A percentile compares a stretch with the other conserved stretches of the same genome.
phyloP scores from a whole-genome alignment of 2,113 vertebrate species.

The Periophthalmus modestus region DNA sequence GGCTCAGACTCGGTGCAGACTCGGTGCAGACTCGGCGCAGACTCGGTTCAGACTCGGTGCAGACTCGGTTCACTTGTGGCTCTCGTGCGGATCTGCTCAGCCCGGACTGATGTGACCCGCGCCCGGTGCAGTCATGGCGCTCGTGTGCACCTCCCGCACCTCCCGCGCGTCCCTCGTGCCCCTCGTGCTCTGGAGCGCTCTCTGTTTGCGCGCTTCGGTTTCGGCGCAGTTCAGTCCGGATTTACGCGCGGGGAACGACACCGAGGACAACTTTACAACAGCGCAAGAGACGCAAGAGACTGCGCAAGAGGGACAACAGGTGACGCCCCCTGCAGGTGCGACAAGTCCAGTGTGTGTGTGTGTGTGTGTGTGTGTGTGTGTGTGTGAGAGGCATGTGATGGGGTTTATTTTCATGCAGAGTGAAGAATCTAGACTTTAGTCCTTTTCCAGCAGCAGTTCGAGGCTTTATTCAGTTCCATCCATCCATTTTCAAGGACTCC shows the following conservation, averaged over 20 bases:
- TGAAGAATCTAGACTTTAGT: no score
- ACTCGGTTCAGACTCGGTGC: no score
- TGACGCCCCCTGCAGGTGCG: background rate
- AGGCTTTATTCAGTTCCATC: no score
- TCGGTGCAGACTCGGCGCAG: no score
- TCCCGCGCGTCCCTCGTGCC: no score
- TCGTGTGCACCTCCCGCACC: background rate
- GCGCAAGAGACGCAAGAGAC: background rate
- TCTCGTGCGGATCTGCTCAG: background rate
- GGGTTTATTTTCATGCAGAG: no score
- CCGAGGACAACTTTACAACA: background rate
- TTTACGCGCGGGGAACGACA: background rate
- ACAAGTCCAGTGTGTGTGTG: background rate
- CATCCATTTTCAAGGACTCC: no score
- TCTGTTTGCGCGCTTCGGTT: background rate
- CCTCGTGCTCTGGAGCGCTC: background rate
- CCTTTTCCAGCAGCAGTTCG: no score
- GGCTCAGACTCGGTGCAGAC: no score
- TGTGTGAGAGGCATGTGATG: no score
- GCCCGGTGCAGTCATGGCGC: background rate
- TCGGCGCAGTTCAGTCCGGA: background rate
- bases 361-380: no score
- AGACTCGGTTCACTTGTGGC: no score
- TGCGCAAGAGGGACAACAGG: background rate
- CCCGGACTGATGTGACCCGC: background rate